A percentile compares a stretch with the other conserved stretches of the same genome.
These are phyloP conservation scores for Ochotona princeps DNA, from an alignment of 2,113 vertebrate species.

Conservation along the genomic window DNA sequence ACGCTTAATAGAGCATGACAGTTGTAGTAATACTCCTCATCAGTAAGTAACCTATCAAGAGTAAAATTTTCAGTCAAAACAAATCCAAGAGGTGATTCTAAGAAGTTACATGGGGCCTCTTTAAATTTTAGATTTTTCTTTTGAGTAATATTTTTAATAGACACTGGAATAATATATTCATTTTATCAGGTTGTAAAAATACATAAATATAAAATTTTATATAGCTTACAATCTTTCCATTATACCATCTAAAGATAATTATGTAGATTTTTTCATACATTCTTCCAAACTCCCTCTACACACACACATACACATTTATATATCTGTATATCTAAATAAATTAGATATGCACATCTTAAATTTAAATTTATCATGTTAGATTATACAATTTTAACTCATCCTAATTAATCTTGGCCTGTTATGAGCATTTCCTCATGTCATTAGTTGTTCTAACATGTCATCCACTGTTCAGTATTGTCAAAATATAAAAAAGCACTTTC, in stretches of 20 bases:
- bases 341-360: background rate
- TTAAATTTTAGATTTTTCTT: conserved; percentile 46
- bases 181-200: background rate
- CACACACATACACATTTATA: background rate
- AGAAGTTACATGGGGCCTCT: background rate
- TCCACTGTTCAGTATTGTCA: background rate
- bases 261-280: background rate
- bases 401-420: background rate
- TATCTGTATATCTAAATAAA: conserved; percentile 7
- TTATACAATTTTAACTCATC: background rate
- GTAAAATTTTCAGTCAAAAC: conserved; percentile 2
- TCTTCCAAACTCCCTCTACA: background rate
- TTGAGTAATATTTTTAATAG: conserved; percentile 38
- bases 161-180: conserved; percentile 33
- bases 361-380: background rate
- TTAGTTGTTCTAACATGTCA: conserved; percentile 31
- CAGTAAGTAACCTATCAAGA: conserved; percentile 15
- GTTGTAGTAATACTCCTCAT: background rate
- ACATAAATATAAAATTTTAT: conserved; percentile 20
- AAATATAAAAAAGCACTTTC: conserved; percentile 27
- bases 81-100: conserved; percentile 36
- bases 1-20: background rate
- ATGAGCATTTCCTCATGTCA: background rate
- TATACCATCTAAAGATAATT: background rate
- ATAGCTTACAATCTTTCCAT: conserved; percentile 1